Percentiles rank a stretch among this genome's conserved stretches.
Conservation (phyloP, 1,140 invertebrate species). For the Bombus picipes region DNA sequence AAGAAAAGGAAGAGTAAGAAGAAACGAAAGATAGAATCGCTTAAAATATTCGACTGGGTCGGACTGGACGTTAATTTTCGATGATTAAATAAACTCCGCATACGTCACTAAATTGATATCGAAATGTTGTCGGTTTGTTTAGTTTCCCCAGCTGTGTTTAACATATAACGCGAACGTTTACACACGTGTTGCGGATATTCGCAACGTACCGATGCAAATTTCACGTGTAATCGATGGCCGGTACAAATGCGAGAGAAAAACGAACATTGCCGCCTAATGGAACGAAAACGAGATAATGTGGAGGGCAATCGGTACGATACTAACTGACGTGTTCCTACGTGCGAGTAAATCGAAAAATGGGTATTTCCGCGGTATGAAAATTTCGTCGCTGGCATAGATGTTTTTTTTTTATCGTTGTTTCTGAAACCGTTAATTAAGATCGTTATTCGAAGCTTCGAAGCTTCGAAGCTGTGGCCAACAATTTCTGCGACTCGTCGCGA, state of each 20-base stretch:
- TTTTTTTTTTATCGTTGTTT: no score
- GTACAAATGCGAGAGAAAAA: not conserved
- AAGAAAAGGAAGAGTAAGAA: fast-evolving
- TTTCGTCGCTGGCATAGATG: no score
- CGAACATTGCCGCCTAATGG: not conserved
- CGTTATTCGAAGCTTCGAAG: no score
- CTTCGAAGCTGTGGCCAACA: no score
- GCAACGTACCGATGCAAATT: not conserved
- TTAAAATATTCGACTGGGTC: not conserved
- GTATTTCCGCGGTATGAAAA: not conserved
- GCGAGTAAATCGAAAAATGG: no score
- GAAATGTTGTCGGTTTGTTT: conserved; percentile 20
- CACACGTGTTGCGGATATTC: conserved; percentile 6
- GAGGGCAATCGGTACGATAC: not conserved
- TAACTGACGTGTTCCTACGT: not conserved
- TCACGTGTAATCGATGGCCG: not conserved
- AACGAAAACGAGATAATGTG: not conserved
- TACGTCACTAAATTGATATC: conserved; percentile 22
- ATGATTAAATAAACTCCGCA: conserved; percentile 12
- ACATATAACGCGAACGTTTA: conserved; percentile 9
- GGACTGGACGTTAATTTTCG: not conserved
- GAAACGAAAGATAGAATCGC: not conserved
- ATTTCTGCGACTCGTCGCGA: no score
- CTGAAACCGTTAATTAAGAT: no score
- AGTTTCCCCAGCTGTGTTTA: conserved; percentile 31